A percentile compares a stretch with the other conserved stretches of the same genome.
These are phyloP conservation scores for Enteromius trimaculatus DNA, from an alignment of 2,797 vertebrate genomes.

Conservation along the genomic window DNA sequence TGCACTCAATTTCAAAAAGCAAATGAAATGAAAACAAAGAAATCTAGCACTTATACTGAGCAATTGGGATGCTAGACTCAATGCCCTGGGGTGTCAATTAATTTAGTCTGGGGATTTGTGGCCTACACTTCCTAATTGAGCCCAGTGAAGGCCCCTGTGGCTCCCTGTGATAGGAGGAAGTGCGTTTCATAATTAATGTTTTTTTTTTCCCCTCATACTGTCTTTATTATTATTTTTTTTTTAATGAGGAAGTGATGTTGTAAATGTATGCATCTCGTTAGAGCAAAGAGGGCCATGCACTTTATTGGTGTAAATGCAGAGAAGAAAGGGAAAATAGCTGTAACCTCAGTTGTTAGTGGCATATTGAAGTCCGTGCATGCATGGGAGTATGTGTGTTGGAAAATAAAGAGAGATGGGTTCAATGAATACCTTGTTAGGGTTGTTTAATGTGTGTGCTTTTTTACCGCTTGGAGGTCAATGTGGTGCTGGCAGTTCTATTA, in stretches of 20 bases:
- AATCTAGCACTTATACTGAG: conserved; percentile 73
- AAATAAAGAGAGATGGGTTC: conserved; percentile 73
- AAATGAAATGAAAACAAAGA: conserved; percentile 77
- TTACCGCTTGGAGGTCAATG: conserved; percentile 80
- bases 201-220: conserved; percentile 58
- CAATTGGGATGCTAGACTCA: conserved; percentile 72
- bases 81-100: conserved; percentile 84
- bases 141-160: conserved; percentile 80
- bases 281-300: conserved; percentile 65
- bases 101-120: conserved; percentile 84
- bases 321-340: conserved; percentile 67
- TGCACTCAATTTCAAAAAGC: conserved; percentile 69
- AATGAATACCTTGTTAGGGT: conserved; percentile 79
- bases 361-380: conserved; percentile 64
- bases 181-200: conserved; percentile 81
- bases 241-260: conserved; percentile 81
- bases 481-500: conserved; percentile 73
- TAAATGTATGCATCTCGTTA: conserved; percentile 82
- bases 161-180: conserved; percentile 75
- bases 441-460: conserved; percentile 81
- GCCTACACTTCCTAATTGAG: conserved; percentile 84
- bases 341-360: conserved; percentile 66
- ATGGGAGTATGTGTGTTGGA: conserved; percentile 66
- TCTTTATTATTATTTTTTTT: conserved; percentile 79
- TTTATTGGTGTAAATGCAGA: conserved; percentile 69